phyloP scores from a whole-genome alignment of 1,140 invertebrate genomes.

The Drosophila punjabiensis region DNA sequence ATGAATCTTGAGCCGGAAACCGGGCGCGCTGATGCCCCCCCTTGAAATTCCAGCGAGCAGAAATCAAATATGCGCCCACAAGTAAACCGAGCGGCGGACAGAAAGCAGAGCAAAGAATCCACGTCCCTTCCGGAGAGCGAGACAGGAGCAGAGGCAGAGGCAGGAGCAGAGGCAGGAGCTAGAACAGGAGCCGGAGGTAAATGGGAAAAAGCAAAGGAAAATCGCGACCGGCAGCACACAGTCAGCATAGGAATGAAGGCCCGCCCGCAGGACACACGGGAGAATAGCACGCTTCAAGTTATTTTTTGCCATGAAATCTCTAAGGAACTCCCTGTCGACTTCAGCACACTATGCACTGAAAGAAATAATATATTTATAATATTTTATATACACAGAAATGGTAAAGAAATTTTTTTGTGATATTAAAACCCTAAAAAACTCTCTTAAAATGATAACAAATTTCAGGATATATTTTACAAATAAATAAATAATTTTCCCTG shows the following conservation, averaged over 20 bases:
- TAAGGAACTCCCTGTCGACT: conserved; percentile 63
- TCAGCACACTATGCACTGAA: conserved; percentile 26
- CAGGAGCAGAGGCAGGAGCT: not conserved
- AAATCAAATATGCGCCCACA: conserved; percentile 75
- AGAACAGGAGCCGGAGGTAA: conserved; percentile 8
- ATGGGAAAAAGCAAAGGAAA: conserved; percentile 44
- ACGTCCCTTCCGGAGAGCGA: conserved; percentile 24
- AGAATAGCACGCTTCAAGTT: conserved; percentile 62
- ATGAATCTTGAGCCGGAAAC: conserved; percentile 38
- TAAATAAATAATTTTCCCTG: conserved; percentile 19
- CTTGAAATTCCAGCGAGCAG: conserved; percentile 41
- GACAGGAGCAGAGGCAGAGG: not conserved
- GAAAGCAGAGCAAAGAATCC: conserved; percentile 53
- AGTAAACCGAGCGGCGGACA: conserved; percentile 54
- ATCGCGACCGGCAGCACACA: conserved; percentile 71
- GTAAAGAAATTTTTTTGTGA: not conserved
- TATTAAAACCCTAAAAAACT: not conserved
- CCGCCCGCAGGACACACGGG: conserved; percentile 35
- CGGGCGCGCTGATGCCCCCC: conserved; percentile 29
- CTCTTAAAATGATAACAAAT: not conserved
- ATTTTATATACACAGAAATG: too few species aligned
- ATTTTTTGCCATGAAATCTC: conserved; percentile 70
- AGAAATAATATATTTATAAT: not conserved
- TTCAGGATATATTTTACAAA: not conserved
- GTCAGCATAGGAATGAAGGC: conserved; percentile 74